Conservation (phyloP, 2,113 vertebrate species). For the Elephantulus edwardii region DNA sequence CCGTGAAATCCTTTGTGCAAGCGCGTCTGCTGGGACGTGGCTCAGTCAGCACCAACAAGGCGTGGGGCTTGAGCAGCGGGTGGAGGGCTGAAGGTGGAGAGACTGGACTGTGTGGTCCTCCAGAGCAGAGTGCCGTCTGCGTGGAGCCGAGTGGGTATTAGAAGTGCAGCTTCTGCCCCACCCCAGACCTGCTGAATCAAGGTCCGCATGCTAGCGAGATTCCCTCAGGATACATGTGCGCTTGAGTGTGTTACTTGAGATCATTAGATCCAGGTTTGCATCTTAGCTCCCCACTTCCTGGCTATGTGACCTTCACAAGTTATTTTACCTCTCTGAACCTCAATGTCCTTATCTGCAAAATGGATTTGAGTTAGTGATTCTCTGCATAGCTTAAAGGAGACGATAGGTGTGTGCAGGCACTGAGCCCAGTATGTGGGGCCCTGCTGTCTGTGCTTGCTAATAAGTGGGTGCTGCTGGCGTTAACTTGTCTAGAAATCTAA, state of each 20-base stretch:
- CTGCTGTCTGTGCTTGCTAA: fast-evolving
- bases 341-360: not conserved
- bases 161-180: not conserved
- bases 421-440: not conserved
- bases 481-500: not conserved
- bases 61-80: not conserved
- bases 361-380: not conserved
- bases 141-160: not conserved
- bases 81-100: not conserved
- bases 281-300: not conserved
- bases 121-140: fast-evolving
- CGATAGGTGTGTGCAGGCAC: not conserved
- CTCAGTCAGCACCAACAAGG: not conserved
- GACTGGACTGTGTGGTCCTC: not conserved
- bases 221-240: fast-evolving
- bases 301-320: not conserved
- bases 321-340: not conserved
- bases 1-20: not conserved
- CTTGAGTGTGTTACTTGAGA: not conserved
- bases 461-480: not conserved
- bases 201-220: not conserved
- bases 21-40: not conserved
- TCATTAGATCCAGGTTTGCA: fast-evolving
- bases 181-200: not conserved
- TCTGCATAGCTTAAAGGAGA: not conserved